These are phyloP conservation scores for Dicaeum eximium DNA, from an alignment of 2,113 vertebrate genomes.

Conservation along the genomic window DNA sequence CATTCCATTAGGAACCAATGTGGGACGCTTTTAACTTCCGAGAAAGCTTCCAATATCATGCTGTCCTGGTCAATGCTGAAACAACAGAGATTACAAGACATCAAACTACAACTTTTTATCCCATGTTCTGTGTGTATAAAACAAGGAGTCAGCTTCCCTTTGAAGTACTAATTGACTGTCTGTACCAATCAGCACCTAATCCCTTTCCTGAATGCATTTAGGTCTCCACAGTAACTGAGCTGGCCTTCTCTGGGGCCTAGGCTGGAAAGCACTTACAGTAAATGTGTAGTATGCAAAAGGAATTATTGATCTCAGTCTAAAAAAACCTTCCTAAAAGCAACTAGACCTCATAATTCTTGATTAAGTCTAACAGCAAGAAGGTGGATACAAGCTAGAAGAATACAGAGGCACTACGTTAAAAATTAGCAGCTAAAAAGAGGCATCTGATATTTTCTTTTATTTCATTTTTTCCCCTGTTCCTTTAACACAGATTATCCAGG, in stretches of 20 bases:
- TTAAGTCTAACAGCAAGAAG: background rate
- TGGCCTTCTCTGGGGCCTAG: constrained; percentile 15
- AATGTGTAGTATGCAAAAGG: background rate
- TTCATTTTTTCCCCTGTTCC: fast-evolving
- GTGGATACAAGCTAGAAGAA: background rate
- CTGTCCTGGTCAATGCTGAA: constrained; percentile 61
- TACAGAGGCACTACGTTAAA: background rate
- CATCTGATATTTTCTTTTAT: background rate
- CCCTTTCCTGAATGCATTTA: constrained; percentile 63
- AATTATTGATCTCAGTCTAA: background rate
- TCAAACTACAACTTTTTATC: constrained; percentile 71
- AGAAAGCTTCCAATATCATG: constrained; percentile 67
- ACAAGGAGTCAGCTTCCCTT: constrained; percentile 70
- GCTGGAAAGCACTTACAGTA: constrained; percentile 39
- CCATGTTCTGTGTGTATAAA: constrained; percentile 69
- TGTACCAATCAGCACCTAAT: constrained; percentile 75
- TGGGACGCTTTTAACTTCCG: constrained; percentile 65
- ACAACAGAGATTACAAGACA: constrained; percentile 70
- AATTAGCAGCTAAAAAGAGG: background rate
- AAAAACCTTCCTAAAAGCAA: background rate
- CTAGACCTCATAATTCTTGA: background rate
- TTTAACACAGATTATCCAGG: background rate
- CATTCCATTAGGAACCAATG: constrained; percentile 63
- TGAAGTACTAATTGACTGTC: constrained; percentile 82
- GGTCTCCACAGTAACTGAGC: constrained; percentile 70